Conservation (phyloP, 2,113 vertebrate species). For the Oriolus oriolus region DNA sequence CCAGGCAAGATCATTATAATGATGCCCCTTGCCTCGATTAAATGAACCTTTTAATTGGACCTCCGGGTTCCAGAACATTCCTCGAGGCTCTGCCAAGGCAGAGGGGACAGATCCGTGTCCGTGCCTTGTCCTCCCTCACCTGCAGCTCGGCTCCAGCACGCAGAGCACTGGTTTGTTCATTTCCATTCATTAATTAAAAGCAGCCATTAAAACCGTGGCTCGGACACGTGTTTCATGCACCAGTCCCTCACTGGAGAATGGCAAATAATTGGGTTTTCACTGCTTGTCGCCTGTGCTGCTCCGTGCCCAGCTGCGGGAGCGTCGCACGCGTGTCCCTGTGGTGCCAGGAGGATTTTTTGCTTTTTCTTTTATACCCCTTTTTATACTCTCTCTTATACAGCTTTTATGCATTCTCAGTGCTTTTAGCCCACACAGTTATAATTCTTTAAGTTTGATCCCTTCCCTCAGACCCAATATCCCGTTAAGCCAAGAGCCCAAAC, state of each 20-base stretch:
- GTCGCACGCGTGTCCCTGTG: not conserved
- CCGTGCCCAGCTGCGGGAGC: not conserved
- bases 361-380: no score
- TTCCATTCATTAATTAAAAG: not conserved
- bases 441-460: no score
- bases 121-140: not conserved
- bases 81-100: not conserved
- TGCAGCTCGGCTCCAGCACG: not conserved
- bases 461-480: no score
- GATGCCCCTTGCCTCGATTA: not conserved
- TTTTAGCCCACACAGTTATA: no score
- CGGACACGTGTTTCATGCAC: not conserved
- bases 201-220: fast-evolving
- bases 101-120: not conserved
- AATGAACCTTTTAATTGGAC: not conserved
- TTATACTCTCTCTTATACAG: no score
- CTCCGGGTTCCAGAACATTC: not conserved
- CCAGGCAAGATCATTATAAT: not conserved
- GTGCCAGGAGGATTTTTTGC: no score
- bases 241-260: not conserved
- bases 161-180: fast-evolving
- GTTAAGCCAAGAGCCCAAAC: no score
- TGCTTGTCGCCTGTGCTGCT: not conserved
- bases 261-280: not conserved
- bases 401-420: no score